Percentiles rank a stretch among this genome's conserved stretches.
These are phyloP conservation scores for Falco novaeseelandiae DNA, from an alignment of 2,797 vertebrate species.

Conservation along the genomic window DNA sequence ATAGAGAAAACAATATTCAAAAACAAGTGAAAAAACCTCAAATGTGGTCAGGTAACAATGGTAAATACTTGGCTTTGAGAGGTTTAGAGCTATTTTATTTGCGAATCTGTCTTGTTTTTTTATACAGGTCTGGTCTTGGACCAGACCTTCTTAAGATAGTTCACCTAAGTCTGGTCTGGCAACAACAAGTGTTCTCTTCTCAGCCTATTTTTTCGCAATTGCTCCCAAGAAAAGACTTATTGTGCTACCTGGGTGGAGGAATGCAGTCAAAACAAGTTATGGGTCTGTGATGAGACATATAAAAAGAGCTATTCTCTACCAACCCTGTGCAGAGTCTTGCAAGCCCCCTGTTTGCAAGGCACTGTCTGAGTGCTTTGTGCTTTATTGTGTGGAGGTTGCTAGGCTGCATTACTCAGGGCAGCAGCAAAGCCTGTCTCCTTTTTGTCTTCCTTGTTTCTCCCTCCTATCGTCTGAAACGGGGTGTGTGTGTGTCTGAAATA, in stretches of 20 bases:
- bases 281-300: neutral
- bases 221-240: neutral
- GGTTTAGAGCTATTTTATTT: neutral
- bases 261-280: neutral
- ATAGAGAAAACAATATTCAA: neutral
- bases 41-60: fast-evolving
- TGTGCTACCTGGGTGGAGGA: neutral
- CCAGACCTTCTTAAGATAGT: neutral
- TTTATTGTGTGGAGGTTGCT: slow-evolving; percentile 22
- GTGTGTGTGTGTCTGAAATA: neutral
- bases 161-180: neutral
- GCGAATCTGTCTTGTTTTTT: neutral
- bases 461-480: fast-evolving
- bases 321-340: neutral
- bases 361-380: neutral
- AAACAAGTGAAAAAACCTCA: neutral
- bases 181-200: neutral
- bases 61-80: neutral
- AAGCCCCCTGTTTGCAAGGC: neutral
- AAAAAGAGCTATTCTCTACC: neutral
- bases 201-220: neutral
- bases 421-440: neutral
- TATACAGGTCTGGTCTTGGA: neutral
- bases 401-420: neutral
- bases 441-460: neutral